Evolutionary conservation across 2,797 vertebrate species (phyloP).

Genomic region (Semaprochilodus insignis): DNA sequence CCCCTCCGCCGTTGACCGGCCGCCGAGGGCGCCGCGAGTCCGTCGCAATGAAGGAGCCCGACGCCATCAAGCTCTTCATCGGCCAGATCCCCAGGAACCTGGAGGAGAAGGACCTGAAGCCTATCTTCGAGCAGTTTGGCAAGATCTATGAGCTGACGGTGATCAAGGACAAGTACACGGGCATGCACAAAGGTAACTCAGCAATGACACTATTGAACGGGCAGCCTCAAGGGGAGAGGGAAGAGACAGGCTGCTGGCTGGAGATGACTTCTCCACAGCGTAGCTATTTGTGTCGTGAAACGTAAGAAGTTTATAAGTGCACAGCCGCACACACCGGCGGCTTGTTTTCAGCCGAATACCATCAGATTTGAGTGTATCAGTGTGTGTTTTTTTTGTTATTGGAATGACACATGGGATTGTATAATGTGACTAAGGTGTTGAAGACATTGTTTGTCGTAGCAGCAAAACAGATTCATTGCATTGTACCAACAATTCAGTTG

Average conservation of each 20-base stretch:
- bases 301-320: neutral
- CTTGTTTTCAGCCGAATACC: neutral
- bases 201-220: conserved; percentile 42
- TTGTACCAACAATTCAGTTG: neutral
- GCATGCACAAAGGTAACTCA: conserved; percentile 84
- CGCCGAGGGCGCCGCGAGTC: conserved; percentile 43
- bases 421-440: too few species aligned
- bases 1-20: conserved; percentile 25
- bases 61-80: conserved; percentile 86
- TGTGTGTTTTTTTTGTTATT: too few species aligned
- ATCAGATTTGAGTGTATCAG: neutral
- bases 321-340: neutral
- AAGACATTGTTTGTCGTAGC: too few species aligned
- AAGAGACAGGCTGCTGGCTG: neutral
- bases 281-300: neutral
- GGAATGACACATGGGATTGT: too few species aligned
- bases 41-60: conserved; percentile 85
- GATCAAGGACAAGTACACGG: conserved; percentile 86
- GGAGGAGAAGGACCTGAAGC: conserved; percentile 85
- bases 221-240: conserved; percentile 44
- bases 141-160: conserved; percentile 86
- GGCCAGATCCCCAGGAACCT: conserved; percentile 85
- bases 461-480: too few species aligned
- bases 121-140: conserved; percentile 84
- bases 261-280: conserved; percentile 19